A percentile compares a stretch with the other conserved stretches of the same genome.
These are phyloP conservation scores for Diglossa cyanea DNA, from an alignment of 2,797 vertebrate genomes.

Conservation along the genomic window DNA sequence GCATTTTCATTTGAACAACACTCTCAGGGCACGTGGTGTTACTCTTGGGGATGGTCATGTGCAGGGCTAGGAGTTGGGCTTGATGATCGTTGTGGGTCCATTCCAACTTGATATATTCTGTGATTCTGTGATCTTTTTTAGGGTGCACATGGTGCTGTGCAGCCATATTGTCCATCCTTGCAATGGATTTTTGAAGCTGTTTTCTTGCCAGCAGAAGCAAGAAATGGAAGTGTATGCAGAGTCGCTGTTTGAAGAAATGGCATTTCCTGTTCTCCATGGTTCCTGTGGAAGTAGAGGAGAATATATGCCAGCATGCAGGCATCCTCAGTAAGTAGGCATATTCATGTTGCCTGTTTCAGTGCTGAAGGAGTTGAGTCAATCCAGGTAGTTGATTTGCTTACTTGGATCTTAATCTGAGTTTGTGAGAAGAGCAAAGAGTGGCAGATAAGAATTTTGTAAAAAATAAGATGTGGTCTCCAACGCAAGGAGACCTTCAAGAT, in stretches of 20 bases:
- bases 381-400: not conserved
- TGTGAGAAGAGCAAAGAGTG: not conserved
- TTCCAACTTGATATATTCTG: not conserved
- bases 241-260: not conserved
- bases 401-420: not conserved
- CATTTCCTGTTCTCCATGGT: not conserved
- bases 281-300: not conserved
- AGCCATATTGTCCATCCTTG: not conserved
- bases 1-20: not conserved
- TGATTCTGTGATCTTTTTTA: not conserved
- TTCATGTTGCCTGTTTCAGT: not conserved
- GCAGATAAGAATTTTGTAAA: not conserved
- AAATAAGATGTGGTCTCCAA: not conserved
- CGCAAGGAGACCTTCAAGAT: not conserved
- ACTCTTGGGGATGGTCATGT: not conserved
- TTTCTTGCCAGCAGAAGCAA: not conserved
- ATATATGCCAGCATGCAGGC: not conserved
- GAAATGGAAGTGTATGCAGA: not conserved
- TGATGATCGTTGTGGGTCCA: not conserved
- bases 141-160: not conserved
- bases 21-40: not conserved
- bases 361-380: not conserved
- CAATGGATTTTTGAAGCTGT: not conserved
- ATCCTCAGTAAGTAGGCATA: not conserved
- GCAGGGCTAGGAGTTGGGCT: not conserved